A percentile compares a stretch with the other conserved stretches of the same genome.
Evolutionary conservation across 1,140 invertebrate genomes (phyloP).

Genomic region (Drosophila simulans): DNA sequence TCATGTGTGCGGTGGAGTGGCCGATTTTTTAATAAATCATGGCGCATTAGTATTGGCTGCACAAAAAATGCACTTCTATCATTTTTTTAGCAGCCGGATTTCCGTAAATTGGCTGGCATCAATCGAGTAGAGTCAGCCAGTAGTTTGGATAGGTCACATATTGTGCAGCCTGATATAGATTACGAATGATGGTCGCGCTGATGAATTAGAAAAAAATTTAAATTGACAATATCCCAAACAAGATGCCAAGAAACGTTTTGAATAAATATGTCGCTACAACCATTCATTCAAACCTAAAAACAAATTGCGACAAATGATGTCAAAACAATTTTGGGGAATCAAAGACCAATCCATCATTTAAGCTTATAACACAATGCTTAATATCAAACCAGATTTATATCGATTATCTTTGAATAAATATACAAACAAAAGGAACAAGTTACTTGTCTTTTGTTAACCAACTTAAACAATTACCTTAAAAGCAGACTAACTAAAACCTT

Average conservation of each 20-base stretch:
- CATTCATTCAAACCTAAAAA: not conserved
- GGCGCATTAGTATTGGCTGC: slow-evolving; percentile 56
- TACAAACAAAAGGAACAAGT: not conserved
- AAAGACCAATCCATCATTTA: not conserved
- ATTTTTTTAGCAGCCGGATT: slow-evolving; percentile 21
- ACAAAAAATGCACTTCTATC: slow-evolving; percentile 35
- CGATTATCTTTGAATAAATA: not conserved
- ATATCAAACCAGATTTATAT: no score
- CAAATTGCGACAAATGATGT: slow-evolving; percentile 1
- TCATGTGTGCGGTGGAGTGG: slow-evolving; percentile 16
- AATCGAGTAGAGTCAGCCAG: slow-evolving; percentile 5
- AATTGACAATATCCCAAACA: not conserved
- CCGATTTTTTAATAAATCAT: slow-evolving; percentile 73
- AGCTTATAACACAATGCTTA: not conserved
- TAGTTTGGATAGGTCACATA: slow-evolving; percentile 19
- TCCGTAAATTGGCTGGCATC: slow-evolving; percentile 34
- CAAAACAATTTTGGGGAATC: slow-evolving; percentile 1
- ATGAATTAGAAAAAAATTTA: slow-evolving; percentile 4
- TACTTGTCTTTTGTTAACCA: not conserved
- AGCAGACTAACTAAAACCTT: slow-evolving; percentile 2
- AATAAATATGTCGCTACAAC: not conserved
- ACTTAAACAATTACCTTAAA: slow-evolving; percentile 35
- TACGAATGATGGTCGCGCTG: not conserved
- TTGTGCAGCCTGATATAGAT: slow-evolving; percentile 1
- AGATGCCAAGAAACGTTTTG: not conserved